Percentiles rank a stretch among this genome's conserved stretches.
Conservation (phyloP, 2,113 vertebrate species). For the Tragulus kanchil region DNA sequence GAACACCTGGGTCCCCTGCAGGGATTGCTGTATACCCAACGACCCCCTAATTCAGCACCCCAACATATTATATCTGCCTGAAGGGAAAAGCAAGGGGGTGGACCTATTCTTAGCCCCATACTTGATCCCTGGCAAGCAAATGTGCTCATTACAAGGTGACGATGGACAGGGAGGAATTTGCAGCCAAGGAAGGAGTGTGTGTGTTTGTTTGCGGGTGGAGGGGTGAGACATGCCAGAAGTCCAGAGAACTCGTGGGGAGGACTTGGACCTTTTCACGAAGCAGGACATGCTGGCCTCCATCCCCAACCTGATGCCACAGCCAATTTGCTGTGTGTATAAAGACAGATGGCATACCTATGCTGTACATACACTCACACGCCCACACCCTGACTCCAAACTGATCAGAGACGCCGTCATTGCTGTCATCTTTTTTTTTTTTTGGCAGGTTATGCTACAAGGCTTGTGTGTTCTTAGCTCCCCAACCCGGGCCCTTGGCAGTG, state of each 20-base stretch:
- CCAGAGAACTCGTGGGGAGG: not conserved
- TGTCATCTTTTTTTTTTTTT: not conserved
- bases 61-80: not conserved
- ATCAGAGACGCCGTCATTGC: not conserved
- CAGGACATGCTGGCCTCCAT: not conserved
- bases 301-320: not conserved
- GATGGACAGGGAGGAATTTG: slow-evolving; percentile 72
- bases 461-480: not conserved
- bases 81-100: slow-evolving; percentile 16
- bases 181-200: slow-evolving; percentile 50
- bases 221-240: not conserved
- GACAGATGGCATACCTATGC: not conserved
- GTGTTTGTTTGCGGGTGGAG: slow-evolving; percentile 30
- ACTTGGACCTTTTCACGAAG: not conserved
- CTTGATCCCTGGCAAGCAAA: slow-evolving; percentile 64
- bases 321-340: slow-evolving; percentile 8
- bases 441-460: not conserved
- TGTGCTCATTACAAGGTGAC: slow-evolving; percentile 66
- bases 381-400: not conserved
- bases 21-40: not conserved
- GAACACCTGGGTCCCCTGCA: not conserved
- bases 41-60: not conserved
- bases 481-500: not conserved
- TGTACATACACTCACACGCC: not conserved
- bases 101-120: slow-evolving; percentile 59